phyloP scores from a whole-genome alignment of 1,140 invertebrate genomes.

The Drosophila guanche region DNA sequence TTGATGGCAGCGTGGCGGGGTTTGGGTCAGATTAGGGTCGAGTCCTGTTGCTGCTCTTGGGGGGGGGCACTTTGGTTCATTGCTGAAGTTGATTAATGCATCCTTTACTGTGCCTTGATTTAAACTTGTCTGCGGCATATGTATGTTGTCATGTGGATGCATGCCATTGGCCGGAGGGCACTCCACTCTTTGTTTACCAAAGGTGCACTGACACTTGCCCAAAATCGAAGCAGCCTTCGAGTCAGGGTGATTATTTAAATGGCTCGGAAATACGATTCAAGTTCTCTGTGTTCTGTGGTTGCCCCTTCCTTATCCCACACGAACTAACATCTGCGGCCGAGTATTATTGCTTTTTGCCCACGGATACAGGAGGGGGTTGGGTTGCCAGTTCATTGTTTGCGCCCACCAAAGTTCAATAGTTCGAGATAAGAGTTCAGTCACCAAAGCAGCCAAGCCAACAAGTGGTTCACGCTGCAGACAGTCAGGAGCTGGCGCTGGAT shows the following conservation, averaged over 20 bases:
- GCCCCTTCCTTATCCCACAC: background rate
- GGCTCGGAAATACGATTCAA: constrained; percentile 44
- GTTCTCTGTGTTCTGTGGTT: constrained; percentile 26
- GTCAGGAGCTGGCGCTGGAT: background rate
- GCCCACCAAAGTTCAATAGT: constrained; percentile 70
- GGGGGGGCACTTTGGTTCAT: constrained; percentile 42
- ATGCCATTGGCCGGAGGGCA: background rate
- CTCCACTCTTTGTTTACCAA: constrained; percentile 42
- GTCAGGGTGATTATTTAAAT: constrained; percentile 46
- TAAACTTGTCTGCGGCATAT: constrained; percentile 53
- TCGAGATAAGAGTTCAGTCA: constrained; percentile 58
- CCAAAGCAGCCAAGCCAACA: constrained; percentile 66
- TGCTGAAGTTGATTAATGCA: constrained; percentile 70
- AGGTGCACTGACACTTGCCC: constrained; percentile 42
- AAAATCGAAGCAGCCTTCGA: constrained; percentile 21
- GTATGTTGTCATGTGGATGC: constrained; percentile 30
- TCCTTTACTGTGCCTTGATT: constrained; percentile 45
- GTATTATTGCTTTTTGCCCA: constrained; percentile 46
- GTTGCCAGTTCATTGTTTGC: constrained; percentile 64
- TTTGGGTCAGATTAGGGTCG: background rate
- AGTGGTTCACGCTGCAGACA: constrained; percentile 49
- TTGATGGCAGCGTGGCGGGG: constrained; percentile 21
- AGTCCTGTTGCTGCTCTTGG: background rate
- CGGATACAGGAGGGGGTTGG: constrained; percentile 22
- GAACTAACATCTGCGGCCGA: constrained; percentile 32